Conservation (phyloP, 2,888 invertebrate genomes). For the Andrena minutula region DNA sequence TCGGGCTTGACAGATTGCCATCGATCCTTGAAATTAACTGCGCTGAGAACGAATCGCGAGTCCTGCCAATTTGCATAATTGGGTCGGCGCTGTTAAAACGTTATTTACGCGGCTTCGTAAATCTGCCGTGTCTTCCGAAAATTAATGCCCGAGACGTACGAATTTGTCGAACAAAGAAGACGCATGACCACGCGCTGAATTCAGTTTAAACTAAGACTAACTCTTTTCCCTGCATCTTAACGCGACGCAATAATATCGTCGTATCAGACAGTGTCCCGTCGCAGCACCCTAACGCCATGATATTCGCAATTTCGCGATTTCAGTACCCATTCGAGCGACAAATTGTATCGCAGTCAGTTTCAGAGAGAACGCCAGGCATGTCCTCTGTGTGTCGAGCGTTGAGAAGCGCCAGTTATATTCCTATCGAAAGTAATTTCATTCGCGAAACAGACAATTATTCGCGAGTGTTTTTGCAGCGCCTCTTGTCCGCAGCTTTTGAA, state of each 20-base stretch:
- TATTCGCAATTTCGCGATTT: no score
- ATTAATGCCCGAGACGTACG: background rate
- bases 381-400: background rate
- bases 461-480: background rate
- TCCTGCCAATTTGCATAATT: constrained; percentile 72
- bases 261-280: no score
- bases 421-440: background rate
- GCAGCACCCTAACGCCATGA: no score
- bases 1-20: constrained; percentile 61
- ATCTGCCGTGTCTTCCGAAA: constrained; percentile 24
- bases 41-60: constrained; percentile 53
- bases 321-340: no score
- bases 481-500: background rate
- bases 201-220: no score
- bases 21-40: constrained; percentile 63
- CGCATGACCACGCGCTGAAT: no score
- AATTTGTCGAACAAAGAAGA: background rate
- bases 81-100: constrained; percentile 65
- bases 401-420: background rate
- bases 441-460: background rate
- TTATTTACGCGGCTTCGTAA: constrained; percentile 58
- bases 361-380: no score
- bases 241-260: no score
- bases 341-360: background rate
- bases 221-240: no score